A percentile compares a stretch with the other conserved stretches of the same genome.
Evolutionary conservation across 2,113 vertebrate species (phyloP).

Genomic region (Thamnophis sirtalis): DNA sequence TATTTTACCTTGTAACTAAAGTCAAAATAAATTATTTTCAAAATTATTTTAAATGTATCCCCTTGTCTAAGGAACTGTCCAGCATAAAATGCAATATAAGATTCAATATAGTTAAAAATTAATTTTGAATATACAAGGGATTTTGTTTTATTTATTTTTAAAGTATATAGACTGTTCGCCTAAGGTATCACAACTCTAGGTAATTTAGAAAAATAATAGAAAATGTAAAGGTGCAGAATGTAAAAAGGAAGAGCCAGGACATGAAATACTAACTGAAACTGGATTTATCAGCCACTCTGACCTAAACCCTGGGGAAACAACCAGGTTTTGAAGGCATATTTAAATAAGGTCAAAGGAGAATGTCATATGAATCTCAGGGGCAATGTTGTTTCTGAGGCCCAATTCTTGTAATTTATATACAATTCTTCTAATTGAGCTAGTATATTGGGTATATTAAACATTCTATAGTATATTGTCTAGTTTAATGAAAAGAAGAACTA

Average conservation of each 20-base stretch:
- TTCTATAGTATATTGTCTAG: too few relatives aligned
- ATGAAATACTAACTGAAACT: background rate
- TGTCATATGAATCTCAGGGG: background rate
- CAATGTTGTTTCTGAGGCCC: background rate
- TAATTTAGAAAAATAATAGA: background rate
- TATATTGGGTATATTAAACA: background rate
- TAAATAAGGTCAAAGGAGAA: background rate
- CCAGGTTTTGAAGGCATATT: background rate
- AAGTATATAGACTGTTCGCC: background rate
- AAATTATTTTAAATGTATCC: background rate
- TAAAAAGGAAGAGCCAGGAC: background rate
- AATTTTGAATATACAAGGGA: background rate
- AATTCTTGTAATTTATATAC: background rate
- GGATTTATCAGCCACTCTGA: background rate
- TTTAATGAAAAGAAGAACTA: too few relatives aligned
- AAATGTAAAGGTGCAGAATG: background rate
- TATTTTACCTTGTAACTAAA: background rate
- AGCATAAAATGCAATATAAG: background rate
- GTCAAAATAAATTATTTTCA: background rate
- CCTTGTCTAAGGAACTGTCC: background rate
- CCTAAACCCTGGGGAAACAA: background rate
- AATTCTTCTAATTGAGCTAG: background rate
- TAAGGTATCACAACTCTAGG: conserved; percentile 8
- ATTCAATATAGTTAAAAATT: background rate
- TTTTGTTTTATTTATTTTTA: background rate